These are phyloP conservation scores for Zosterops hypoxanthus DNA, from an alignment of 2,113 vertebrate species.

Conservation along the genomic window DNA sequence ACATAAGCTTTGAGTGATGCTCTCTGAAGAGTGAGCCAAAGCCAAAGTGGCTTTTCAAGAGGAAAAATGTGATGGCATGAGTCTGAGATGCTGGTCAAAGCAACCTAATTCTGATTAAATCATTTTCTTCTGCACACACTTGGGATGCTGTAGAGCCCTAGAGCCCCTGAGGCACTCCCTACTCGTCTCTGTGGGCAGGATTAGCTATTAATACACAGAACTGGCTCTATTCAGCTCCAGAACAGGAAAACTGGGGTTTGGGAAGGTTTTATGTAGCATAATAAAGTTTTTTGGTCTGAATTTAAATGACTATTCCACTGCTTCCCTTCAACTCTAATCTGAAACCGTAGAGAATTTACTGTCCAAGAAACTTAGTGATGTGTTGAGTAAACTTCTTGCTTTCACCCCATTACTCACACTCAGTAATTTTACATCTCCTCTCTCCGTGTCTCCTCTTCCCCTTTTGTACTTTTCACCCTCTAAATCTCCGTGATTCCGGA, in stretches of 20 bases:
- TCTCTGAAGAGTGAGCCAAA: neutral
- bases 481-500: neutral
- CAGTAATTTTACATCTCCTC: neutral
- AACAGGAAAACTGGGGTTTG: neutral
- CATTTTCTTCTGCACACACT: neutral
- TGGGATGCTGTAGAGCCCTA: neutral
- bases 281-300: neutral
- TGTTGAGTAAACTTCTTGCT: constrained; percentile 9
- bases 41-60: neutral
- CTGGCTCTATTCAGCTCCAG: neutral
- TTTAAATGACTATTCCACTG: neutral
- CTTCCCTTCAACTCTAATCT: neutral
- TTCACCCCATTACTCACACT: constrained; percentile 29
- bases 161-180: neutral
- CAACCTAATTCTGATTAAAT: neutral
- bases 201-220: neutral
- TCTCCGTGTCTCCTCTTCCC: neutral
- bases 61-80: neutral
- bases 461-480: neutral
- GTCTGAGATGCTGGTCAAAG: neutral
- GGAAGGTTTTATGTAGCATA: neutral
- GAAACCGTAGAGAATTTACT: neutral
- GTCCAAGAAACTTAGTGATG: neutral
- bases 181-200: neutral
- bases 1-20: neutral